A percentile compares a stretch with the other conserved stretches of the same genome.
Evolutionary conservation across 1,140 invertebrate species (phyloP).

Genomic region (Conopomorpha cramerella): DNA sequence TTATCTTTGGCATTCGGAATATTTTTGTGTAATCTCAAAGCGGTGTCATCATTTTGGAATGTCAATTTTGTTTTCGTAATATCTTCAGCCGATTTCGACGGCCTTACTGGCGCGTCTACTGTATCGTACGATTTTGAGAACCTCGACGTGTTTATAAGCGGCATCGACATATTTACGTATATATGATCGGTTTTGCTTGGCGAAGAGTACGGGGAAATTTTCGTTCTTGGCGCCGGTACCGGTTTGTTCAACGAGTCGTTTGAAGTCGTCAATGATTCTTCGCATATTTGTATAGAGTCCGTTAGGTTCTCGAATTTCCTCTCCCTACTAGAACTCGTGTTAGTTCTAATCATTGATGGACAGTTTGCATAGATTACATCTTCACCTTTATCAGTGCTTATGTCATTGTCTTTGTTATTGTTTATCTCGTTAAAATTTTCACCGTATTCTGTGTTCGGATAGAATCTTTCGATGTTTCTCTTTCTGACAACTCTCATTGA

Average conservation of each 20-base stretch:
- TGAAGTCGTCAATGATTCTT: constrained; percentile 22
- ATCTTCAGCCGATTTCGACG: constrained; percentile 37
- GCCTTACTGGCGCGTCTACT: constrained; percentile 34
- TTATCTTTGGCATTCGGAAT: constrained; percentile 1
- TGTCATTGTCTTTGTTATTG: constrained; percentile 30
- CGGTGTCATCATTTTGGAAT: background rate
- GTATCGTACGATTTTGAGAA: constrained; percentile 24
- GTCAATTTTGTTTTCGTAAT: constrained; percentile 10
- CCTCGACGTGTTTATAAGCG: constrained; percentile 30
- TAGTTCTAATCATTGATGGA: constrained; percentile 28
- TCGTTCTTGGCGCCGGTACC: constrained; percentile 43
- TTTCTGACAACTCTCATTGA: constrained; percentile 53
- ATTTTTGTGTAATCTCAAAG: too few species aligned
- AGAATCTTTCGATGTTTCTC: constrained; percentile 52
- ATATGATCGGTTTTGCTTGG: constrained; percentile 41
- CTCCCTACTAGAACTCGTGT: constrained; percentile 37
- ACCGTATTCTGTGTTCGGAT: constrained; percentile 51
- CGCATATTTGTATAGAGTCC: constrained; percentile 53
- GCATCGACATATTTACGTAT: constrained; percentile 50
- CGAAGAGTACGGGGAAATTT: constrained; percentile 28
- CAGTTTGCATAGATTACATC: constrained; percentile 45
- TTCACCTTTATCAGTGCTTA: constrained; percentile 24
- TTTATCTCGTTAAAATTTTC: constrained; percentile 53
- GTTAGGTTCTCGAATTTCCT: constrained; percentile 55
- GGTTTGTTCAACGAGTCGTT: constrained; percentile 34